Base-by-base conservation (phyloP, 2,888 invertebrate species). In the Cyaniris semiargus region DNA sequence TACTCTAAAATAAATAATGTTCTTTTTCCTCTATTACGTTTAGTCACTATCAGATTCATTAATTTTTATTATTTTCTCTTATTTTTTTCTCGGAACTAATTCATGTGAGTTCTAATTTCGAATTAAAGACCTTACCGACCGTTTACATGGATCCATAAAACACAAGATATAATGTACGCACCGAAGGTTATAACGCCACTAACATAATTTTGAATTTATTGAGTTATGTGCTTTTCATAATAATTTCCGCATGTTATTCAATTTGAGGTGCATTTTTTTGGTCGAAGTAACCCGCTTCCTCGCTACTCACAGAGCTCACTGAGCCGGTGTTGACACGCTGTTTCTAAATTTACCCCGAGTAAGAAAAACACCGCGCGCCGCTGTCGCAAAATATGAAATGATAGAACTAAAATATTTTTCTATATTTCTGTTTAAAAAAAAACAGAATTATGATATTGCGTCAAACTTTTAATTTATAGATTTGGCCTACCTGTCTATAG, bases 151-250 rank as follows among this genome's bases (percentile, higher is more conserved):
- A 82, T 82, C 79, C 80, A 81, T 78, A 79, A 78, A 79, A 48
- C 81, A 81, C 81, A 78, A 79, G 80, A 82, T 72, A 76, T 78
- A 83, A 86, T 83, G 84, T 84, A 85, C 84, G 85, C 83, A 86
- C 84, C 86, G 81, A 85, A 84, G 86, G 91, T 90, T 91, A 92
- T 92, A 91, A 91, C 83, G 83, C 84, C 86, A 85, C 83, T 82
- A 85, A 83, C 85, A 85, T 86, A 89, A 89, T 91, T 85, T 85
- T 88, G 86, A 84, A 79, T 78, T 82, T 84, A 80, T 81, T 80
- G 81, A 78, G 71, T 60, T 81, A 82, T 79, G 81, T 83, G 82
- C 82, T 82, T 85, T 86, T 89, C 86, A 88, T 86, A 86, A 85
- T 82, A 84, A 83, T 87, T 85, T 86, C 82, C 84, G 84, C 83